phyloP scores from a whole-genome alignment of 2,888 invertebrate species.

The Chrysolina americana region DNA sequence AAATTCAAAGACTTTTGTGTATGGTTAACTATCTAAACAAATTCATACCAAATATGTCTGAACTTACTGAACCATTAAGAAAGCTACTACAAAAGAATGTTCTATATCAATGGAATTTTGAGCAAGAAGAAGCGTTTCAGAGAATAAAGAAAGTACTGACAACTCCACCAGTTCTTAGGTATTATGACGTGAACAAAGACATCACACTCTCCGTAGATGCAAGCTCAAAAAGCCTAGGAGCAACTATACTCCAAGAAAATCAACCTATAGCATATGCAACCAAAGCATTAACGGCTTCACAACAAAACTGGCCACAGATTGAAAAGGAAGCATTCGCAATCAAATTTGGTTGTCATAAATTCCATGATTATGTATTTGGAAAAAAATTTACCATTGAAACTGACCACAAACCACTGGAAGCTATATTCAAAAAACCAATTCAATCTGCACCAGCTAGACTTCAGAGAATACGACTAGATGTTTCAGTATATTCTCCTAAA shows the following conservation, averaged over 20 bases:
- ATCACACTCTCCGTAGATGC: constrained; percentile 8
- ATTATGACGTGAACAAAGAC: neutral
- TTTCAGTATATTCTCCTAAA: constrained; percentile 52
- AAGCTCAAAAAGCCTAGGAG: constrained; percentile 39
- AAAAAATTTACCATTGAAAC: constrained; percentile 50
- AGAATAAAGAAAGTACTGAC: constrained; percentile 5
- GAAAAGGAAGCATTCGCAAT: constrained; percentile 55
- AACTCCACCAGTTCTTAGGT: constrained; percentile 14
- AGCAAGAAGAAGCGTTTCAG: neutral
- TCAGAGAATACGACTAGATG: constrained; percentile 56
- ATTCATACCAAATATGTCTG: neutral
- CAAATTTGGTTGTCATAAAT: constrained; percentile 50
- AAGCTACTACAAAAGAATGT: neutral
- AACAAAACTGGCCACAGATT: constrained; percentile 54
- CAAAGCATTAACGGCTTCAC: constrained; percentile 49
- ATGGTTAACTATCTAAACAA: too few species aligned
- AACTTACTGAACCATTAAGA: neutral
- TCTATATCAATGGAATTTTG: neutral
- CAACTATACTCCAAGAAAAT: constrained; percentile 53
- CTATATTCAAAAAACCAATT: constrained; percentile 53
- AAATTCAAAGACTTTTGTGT: constrained; percentile 11
- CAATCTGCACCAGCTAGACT: constrained; percentile 49
- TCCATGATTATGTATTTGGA: constrained; percentile 53
- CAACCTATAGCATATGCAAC: constrained; percentile 56
- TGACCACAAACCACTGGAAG: constrained; percentile 56